Base-by-base conservation (phyloP, 2,888 invertebrate genomes). In the Fabriciana adippe region DNA sequence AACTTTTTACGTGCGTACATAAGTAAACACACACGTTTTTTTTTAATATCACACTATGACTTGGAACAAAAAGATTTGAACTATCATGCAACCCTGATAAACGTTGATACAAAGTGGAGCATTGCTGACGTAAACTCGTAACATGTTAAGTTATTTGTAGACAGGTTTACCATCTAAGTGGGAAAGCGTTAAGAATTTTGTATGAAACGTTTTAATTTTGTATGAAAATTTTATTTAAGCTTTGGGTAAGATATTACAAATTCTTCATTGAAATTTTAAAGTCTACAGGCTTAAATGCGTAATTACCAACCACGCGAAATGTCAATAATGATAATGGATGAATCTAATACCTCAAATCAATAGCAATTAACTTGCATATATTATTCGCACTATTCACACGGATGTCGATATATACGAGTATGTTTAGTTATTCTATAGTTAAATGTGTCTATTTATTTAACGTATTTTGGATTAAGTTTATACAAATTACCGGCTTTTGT, bases 261-360 rank as follows among this genome's bases (percentile, higher is more conserved):
- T 51, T 51, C 3, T 16, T 51, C 16, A 51, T 51, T 51, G 1
- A 16, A 51, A 51, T 51, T 51, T 16, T 51, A 5, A 11, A 16
- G n/a, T n/a, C 16, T 51, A 51, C 8, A 50, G 15, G 15, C 15
- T 50, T n/a, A 26, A n/a, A n/a, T n/a, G n/a, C n/a, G 48, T 59
- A 48, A 59, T 59, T 59, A 48, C 59, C 13, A 59, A 59, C 48
- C 48, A 59, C 59, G 48, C 26, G 47, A 48, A 59, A 59, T 48
- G 48, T 59, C 59, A 59, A 59, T 59, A 59, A 50, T 16, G 48
- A 16, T 48, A 59, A 59, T 59, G 48, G 59, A 48, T 59, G 59
- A 59, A 59, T 26, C 48, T 48, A 59, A 59, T 59, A 59, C 48
- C 26, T 47, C 47, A 31, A 26, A 48, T 48, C 59, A 11, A 50